These are phyloP conservation scores for Ctenoplectra terminalis DNA, from an alignment of 1,140 invertebrate species.

Conservation along the genomic window DNA sequence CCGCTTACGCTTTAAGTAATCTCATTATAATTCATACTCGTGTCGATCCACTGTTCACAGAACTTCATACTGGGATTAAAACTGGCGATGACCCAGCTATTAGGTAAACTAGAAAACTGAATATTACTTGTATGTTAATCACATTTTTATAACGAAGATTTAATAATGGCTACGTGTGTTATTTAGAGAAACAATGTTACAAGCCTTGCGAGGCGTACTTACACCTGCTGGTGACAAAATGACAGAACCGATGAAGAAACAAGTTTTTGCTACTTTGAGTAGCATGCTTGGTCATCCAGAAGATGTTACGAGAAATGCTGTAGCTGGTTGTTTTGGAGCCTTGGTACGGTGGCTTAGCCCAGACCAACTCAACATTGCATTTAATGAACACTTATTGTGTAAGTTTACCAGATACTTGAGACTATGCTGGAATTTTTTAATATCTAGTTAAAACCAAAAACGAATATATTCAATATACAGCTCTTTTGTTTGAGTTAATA, in stretches of 20 bases:
- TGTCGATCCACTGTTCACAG: slow-evolving; percentile 94
- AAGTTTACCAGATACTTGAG: slow-evolving; percentile 65
- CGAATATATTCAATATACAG: too few relatives aligned
- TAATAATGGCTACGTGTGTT: slow-evolving; percentile 45
- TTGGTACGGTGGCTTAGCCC: slow-evolving; percentile 90
- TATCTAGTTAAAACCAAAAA: too few relatives aligned
- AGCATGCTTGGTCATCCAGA: slow-evolving; percentile 89
- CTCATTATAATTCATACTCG: slow-evolving; percentile 95
- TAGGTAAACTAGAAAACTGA: slow-evolving; percentile 81
- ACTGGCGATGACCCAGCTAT: slow-evolving; percentile 91
- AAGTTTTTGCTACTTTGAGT: slow-evolving; percentile 89
- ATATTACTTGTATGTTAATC: background rate
- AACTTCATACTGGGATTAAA: slow-evolving; percentile 94
- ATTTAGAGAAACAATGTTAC: slow-evolving; percentile 93
- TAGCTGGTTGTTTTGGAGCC: slow-evolving; percentile 94
- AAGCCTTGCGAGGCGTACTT: slow-evolving; percentile 93
- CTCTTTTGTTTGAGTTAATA: too few relatives aligned
- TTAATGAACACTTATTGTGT: slow-evolving; percentile 90
- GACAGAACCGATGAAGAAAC: slow-evolving; percentile 90
- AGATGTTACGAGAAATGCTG: slow-evolving; percentile 90
- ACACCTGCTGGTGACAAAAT: slow-evolving; percentile 94
- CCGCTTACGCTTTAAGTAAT: slow-evolving; percentile 93
- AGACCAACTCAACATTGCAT: slow-evolving; percentile 89
- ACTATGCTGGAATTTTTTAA: slow-evolving; percentile 16
- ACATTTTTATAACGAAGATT: background rate